Evolutionary conservation across 2,797 vertebrate genomes (phyloP).

Genomic region (Lacerta agilis): DNA sequence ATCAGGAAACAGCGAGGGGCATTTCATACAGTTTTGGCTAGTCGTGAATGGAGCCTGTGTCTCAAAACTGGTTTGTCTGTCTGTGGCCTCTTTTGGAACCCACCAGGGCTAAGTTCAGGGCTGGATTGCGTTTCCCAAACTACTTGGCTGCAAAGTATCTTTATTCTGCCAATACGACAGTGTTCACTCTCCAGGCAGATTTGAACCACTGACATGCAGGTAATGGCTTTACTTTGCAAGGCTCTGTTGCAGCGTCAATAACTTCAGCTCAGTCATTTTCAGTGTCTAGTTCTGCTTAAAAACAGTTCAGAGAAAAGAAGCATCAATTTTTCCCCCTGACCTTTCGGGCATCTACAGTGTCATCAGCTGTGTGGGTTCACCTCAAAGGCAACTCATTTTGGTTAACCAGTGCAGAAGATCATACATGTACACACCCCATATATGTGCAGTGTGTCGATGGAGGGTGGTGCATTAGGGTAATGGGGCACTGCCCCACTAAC

Average conservation of each 20-base stretch:
- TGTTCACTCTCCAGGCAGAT: background rate
- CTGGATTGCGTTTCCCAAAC: background rate
- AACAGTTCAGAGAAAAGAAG: background rate
- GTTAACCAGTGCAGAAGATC: too few relatives aligned
- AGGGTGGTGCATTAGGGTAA: too few relatives aligned
- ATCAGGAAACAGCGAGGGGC: background rate
- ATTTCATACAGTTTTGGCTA: background rate
- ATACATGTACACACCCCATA: too few relatives aligned
- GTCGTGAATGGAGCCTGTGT: slow-evolving; percentile 1
- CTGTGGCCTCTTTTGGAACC: background rate
- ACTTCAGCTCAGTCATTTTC: background rate
- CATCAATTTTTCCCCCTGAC: too few relatives aligned
- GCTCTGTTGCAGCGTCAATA: background rate
- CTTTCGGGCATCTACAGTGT: too few relatives aligned
- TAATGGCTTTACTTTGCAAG: background rate
- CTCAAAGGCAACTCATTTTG: background rate
- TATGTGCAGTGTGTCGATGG: too few relatives aligned
- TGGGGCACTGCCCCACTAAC: too few relatives aligned
- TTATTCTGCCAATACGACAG: background rate
- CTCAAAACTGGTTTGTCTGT: slow-evolving; percentile 16
- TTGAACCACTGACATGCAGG: background rate
- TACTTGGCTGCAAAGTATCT: background rate
- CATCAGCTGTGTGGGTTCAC: background rate
- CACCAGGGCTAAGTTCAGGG: background rate
- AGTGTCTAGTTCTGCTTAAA: background rate